Evolutionary conservation across 2,113 vertebrate species (phyloP), one percentile per base, ranked within the genome.

Genomic region (Nibea albiflora): DNA sequence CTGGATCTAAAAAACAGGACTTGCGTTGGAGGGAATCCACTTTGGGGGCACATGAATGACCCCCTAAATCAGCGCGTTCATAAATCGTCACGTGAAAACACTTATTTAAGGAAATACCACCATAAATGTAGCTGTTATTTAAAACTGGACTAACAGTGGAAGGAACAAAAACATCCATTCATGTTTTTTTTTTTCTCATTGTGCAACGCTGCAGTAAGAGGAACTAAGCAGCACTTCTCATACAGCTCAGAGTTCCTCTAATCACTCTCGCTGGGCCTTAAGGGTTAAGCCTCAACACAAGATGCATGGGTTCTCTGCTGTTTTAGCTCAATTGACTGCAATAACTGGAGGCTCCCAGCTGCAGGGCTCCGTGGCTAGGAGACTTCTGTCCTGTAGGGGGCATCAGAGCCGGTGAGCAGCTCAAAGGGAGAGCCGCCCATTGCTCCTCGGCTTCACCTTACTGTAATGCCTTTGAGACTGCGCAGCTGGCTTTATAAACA

Each of bases 371-470:
- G 57, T 49, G 62, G 63, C 57, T 20, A 19, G 52, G 39, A 70
- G 58, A 5, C 46, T 47, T 77, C 26, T 66, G 84, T 9, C 90
- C 91, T 93, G 83, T 91, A 92, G 93, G 91, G 91, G 92, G 91
- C 87, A 20, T 84, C 78, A 85, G 90, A 91, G 87, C 79, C 61
- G 73, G 64, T 31, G 56, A 83, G 83, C 65, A 46, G 73, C 50
- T 58, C 42, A 47, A n/a, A 35, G 31, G 44, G 31, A 61, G 22
- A 78, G 66, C 20, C 54, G 54, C 39, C 76, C 46, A 63, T 6
- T 62, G 60, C 78, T 80, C 60, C 66, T 46, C 28, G 24, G 58
- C 14, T 72, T 87, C 83, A 80, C 77, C 70, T 80, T 3, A 46
- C 53, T 69, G 56, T 22, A 50, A 46, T 15, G 80, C 63, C 11